A percentile compares a stretch with the other conserved stretches of the same genome.
These are phyloP conservation scores for Petrocephalus sullivani DNA, from an alignment of 2,797 vertebrate species.

Conservation along the genomic window DNA sequence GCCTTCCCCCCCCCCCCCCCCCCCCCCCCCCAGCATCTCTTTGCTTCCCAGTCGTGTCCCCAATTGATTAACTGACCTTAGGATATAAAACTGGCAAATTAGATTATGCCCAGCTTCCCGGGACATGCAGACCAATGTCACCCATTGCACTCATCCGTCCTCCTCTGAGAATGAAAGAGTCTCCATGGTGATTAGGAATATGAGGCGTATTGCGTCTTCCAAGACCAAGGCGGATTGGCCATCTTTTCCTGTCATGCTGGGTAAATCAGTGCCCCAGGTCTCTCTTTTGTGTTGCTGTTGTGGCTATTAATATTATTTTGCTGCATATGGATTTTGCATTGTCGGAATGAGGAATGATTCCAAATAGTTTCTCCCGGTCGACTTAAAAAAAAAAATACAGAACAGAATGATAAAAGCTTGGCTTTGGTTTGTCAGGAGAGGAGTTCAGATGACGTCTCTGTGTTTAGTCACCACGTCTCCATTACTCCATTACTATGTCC, in stretches of 20 bases:
- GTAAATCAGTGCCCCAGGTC: not conserved
- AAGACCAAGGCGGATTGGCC: not conserved
- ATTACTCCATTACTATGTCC: not conserved
- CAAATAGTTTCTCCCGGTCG: not conserved
- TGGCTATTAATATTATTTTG: not conserved
- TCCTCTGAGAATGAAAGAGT: not conserved
- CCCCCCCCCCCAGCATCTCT: not conserved
- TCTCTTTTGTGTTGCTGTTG: not conserved
- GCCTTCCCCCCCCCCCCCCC: no score
- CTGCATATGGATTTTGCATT: constrained; percentile 1
- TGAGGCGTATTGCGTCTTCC: not conserved
- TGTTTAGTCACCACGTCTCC: not conserved
- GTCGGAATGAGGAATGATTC: not conserved
- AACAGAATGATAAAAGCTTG: not conserved
- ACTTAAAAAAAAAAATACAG: not conserved
- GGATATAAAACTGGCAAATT: constrained; percentile 17
- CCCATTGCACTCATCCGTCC: not conserved
- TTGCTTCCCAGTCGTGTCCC: not conserved
- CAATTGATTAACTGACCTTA: constrained; percentile 11
- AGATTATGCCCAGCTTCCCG: constrained; percentile 3
- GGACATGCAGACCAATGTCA: not conserved
- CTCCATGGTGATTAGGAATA: not conserved
- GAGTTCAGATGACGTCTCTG: not conserved
- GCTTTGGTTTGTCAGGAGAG: not conserved
- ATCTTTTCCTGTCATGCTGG: not conserved